Percentiles rank a stretch among this genome's conserved stretches.
Conservation (phyloP, 2,797 vertebrate species). For the Coregonus suidteri region DNA sequence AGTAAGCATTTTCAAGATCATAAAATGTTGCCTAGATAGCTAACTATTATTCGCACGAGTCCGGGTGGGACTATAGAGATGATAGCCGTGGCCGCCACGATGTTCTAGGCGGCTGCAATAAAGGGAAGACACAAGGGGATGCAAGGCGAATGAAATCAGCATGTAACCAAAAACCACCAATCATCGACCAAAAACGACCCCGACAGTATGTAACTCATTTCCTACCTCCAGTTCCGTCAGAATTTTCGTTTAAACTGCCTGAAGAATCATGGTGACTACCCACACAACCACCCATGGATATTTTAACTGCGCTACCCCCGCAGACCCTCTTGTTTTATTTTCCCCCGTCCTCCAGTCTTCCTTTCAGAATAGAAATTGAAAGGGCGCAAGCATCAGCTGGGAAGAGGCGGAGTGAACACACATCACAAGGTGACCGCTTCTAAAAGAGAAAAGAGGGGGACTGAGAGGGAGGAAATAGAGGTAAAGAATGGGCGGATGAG, state of each 20-base stretch:
- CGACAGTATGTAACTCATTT: conserved; percentile 22
- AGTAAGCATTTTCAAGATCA: conserved; percentile 12
- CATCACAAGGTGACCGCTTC: conserved; percentile 17
- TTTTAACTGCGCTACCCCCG: conserved; percentile 75
- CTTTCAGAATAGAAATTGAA: conserved; percentile 52
- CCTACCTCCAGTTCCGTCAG: conserved; percentile 94
- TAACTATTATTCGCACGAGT: neutral
- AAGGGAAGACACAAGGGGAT: conserved; percentile 12
- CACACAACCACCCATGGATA: conserved; percentile 98
- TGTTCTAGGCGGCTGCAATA: conserved; percentile 5
- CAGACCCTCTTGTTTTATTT: conserved; percentile 66
- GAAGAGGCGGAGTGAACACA: conserved; percentile 44
- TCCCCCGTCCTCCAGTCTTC: conserved; percentile 27
- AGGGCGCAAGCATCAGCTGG: conserved; percentile 50
- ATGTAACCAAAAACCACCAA: conserved; percentile 11
- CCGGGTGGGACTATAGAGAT: conserved; percentile 1
- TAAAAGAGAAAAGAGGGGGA: neutral
- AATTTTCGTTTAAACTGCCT: conserved; percentile 97
- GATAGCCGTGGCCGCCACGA: neutral
- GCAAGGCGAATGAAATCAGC: conserved; percentile 25
- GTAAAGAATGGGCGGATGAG: neutral
- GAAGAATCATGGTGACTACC: conserved; percentile 98
- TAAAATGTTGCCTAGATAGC: conserved; percentile 5
- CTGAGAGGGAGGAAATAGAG: neutral
- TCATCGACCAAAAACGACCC: conserved; percentile 18